Evolutionary conservation across 1,140 invertebrate species (phyloP).

Genomic region (Calycopis cecrops): DNA sequence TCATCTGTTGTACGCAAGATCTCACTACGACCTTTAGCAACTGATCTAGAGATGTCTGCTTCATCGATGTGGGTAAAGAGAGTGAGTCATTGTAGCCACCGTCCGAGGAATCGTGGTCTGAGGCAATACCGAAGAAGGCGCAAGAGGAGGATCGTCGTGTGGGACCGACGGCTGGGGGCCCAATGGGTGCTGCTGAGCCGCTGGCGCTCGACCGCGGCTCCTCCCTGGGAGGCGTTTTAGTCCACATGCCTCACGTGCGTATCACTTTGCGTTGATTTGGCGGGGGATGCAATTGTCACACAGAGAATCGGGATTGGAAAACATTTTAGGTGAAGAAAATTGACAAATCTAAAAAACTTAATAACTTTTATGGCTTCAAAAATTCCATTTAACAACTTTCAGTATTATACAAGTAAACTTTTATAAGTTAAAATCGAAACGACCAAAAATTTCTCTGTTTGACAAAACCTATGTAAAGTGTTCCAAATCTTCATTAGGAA

Average conservation of each 20-base stretch:
- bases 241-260: constrained; percentile 90
- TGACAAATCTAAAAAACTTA: too few species aligned
- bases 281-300: constrained; percentile 9
- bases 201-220: constrained; percentile 44
- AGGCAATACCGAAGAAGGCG: constrained; percentile 28
- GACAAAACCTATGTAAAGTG: neutral
- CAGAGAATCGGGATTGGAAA: constrained; percentile 14
- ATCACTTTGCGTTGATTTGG: constrained; percentile 9
- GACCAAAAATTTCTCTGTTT: constrained; percentile 8
- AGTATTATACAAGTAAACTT: too few species aligned
- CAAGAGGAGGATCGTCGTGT: constrained; percentile 42
- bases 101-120: constrained; percentile 44
- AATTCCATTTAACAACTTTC: too few species aligned
- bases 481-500: neutral
- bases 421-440: too few species aligned
- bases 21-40: too few species aligned
- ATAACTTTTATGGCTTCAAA: too few species aligned
- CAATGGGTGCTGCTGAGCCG: neutral
- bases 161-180: constrained; percentile 28
- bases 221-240: constrained; percentile 14
- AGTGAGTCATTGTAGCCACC: constrained; percentile 25
- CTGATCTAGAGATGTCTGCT: too few species aligned
- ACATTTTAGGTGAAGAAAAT: neutral
- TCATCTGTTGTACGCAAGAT: too few species aligned
- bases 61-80: too few species aligned